Conservation (phyloP, 2,888 invertebrate species). For the Busseola fusca region DNA sequence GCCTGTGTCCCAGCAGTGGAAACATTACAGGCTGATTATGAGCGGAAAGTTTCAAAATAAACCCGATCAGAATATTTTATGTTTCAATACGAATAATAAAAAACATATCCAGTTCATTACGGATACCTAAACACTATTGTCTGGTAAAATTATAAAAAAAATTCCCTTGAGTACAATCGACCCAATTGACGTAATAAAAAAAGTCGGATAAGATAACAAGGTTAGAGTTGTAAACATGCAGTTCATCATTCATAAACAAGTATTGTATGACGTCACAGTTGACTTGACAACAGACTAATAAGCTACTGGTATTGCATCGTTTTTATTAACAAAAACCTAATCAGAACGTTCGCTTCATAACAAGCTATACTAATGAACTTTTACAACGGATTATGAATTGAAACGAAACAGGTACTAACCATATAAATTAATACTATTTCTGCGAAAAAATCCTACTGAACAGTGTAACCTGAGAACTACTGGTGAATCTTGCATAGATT, state of each 20-base stretch:
- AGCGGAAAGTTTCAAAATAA: slow-evolving; percentile 10
- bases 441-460: neutral
- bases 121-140: neutral
- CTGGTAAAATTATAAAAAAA: slow-evolving; percentile 10
- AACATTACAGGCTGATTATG: no score
- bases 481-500: neutral
- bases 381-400: neutral
- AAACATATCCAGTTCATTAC: slow-evolving; percentile 2
- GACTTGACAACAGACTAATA: slow-evolving; percentile 36
- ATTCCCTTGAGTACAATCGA: slow-evolving; percentile 14
- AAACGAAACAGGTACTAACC: neutral
- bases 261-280: slow-evolving; percentile 42
- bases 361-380: neutral
- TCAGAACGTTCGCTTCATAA: slow-evolving; percentile 3
- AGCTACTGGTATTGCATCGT: slow-evolving; percentile 25
- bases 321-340: slow-evolving; percentile 30
- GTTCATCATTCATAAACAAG: slow-evolving; percentile 45
- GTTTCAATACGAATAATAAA: neutral
- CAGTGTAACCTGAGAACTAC: no score
- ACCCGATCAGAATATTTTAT: slow-evolving; percentile 1
- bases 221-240: slow-evolving; percentile 46
- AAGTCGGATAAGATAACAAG: slow-evolving; percentile 53
- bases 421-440: neutral
- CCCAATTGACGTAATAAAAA: slow-evolving; percentile 41
- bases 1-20: no score